These are phyloP conservation scores for Gymnocypris eckloni DNA, from an alignment of 2,797 vertebrate genomes.

Conservation along the genomic window DNA sequence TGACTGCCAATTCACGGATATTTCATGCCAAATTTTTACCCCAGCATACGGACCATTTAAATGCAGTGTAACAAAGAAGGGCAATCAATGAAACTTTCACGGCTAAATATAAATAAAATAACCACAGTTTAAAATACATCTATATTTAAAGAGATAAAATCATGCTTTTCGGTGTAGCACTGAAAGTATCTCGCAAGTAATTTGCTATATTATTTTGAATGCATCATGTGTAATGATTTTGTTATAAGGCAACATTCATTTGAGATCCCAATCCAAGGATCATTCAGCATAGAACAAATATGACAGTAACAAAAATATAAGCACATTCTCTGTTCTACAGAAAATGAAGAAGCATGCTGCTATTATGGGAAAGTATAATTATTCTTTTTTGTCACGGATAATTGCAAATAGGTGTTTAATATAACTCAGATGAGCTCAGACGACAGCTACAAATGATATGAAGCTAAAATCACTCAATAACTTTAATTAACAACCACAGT, in stretches of 20 bases:
- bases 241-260: neutral
- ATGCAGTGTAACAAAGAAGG: neutral
- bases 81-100: neutral
- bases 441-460: neutral
- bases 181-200: neutral
- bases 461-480: conserved; percentile 48
- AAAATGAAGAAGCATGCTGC: neutral
- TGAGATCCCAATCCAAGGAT: neutral
- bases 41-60: neutral
- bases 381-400: neutral
- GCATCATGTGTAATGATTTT: neutral
- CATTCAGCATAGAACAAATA: neutral
- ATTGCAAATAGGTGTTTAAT: conserved; percentile 24
- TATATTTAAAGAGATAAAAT: neutral
- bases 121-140: neutral
- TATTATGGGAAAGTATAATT: neutral
- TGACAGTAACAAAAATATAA: neutral
- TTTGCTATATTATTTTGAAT: neutral
- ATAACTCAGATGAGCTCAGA: neutral
- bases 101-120: neutral
- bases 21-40: conserved; percentile 1
- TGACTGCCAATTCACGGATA: neutral
- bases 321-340: neutral
- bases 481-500: conserved; percentile 58
- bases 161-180: neutral